Base-by-base conservation (phyloP, 1,140 invertebrate genomes). In the Planococcus citri region DNA sequence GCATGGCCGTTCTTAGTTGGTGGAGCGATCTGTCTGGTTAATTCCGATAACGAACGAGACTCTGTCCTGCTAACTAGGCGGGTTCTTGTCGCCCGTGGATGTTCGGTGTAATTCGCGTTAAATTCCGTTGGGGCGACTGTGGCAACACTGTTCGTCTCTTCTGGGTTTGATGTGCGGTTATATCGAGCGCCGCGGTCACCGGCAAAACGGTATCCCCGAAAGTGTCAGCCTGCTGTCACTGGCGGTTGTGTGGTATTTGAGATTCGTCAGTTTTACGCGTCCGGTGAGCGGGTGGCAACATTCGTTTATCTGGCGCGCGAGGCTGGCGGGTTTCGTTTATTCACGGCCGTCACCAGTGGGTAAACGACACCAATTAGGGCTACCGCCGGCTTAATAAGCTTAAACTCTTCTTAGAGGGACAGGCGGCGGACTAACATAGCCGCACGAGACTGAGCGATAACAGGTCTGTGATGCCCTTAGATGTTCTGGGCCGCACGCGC, bases 1-100 rank as follows among this genome's bases (percentile, higher is more conserved):
- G 88, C 88, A 90, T 90, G 86, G 86, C 87, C 87, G 87, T 89
- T 90, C 86, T 89, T 90, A 89, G 87, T 90, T 90, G 84, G 87
- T 89, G 87, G 87, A 89, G 85, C 81, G 86, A 89, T 89, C 89
- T 90, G 86, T 89, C 87, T 88, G 87, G 84, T 90, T 90, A 86
- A 89, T 89, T 90, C 83, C 87, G 86, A 85, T 89, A 89, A 90
- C 87, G 86, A 88, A 87, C 85, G 86, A 89, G 84, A 88, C 80
- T 78, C 83, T 83, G 82, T 79, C 83, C 83, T 87, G 80, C 81
- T 87, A 86, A 87, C 82, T 86, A 87, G 83, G 78, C 79, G 78
- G 77, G 74, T 73, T 71, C 72, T 70, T 73, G 76, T 27, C 27
- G 17, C 25, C n/a, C 41, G 25, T 6, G 10, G 8, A 22, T 25